phyloP scores from a whole-genome alignment of 1,140 invertebrate species.

The Apis dorsata region DNA sequence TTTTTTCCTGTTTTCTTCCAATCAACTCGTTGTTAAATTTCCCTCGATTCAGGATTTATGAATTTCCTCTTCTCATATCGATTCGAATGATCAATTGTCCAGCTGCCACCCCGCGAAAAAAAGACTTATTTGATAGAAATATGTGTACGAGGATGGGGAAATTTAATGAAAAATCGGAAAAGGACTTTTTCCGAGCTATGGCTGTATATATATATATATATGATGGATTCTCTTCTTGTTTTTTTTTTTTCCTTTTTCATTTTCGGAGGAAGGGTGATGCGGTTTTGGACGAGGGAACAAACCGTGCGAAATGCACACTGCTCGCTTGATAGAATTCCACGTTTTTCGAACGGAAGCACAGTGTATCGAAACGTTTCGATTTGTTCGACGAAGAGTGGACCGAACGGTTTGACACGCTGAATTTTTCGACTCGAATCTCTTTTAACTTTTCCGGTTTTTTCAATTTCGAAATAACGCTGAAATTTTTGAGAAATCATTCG shows the following conservation, averaged over 20 bases:
- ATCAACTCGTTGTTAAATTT: neutral
- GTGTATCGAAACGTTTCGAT: neutral
- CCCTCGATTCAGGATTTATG: neutral
- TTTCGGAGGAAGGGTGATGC: neutral
- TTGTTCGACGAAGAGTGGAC: neutral
- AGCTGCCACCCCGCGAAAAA: neutral
- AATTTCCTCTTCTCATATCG: neutral
- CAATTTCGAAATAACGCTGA: neutral
- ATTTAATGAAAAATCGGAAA: conserved; percentile 3
- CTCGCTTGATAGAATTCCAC: neutral
- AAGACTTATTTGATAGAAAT: conserved; percentile 5
- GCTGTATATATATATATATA: neutral
- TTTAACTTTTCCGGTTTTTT: neutral
- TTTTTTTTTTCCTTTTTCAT: neutral
- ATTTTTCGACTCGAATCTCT: neutral
- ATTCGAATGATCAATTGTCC: neutral
- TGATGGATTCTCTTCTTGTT: neutral
- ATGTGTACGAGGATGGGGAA: neutral
- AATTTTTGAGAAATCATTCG: neutral
- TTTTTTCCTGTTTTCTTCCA: neutral
- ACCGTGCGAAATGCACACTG: neutral
- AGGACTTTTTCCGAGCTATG: neutral
- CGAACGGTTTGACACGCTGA: neutral
- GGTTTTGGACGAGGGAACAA: neutral
- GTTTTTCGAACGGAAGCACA: neutral